Conservation (phyloP, 2,888 invertebrate genomes). For the Bombylius discolor region DNA sequence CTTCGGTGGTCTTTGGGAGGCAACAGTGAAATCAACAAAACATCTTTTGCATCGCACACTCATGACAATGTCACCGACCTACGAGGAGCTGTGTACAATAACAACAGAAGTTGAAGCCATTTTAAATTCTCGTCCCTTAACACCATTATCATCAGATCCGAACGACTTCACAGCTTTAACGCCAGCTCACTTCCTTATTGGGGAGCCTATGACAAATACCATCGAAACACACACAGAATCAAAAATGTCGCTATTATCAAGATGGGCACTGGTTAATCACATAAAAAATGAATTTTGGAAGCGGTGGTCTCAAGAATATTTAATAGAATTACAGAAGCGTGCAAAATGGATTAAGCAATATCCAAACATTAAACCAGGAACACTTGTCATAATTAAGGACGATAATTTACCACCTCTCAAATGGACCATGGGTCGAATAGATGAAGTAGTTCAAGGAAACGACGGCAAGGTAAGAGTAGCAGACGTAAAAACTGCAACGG, state of each 20-base stretch:
- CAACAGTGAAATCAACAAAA: conserved; percentile 5
- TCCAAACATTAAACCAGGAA: neutral
- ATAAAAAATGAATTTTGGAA: neutral
- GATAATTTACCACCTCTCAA: no score
- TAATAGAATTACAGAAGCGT: no score
- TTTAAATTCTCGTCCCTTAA: conserved; percentile 14
- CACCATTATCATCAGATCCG: conserved; percentile 12
- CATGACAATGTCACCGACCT: neutral
- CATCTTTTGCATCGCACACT: neutral
- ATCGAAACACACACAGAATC: neutral
- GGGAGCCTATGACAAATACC: conserved; percentile 7
- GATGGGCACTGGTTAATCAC: neutral
- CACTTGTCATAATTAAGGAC: no score
- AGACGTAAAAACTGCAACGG: neutral
- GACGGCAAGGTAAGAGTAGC: conserved; percentile 7
- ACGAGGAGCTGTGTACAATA: neutral
- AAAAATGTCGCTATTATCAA: neutral
- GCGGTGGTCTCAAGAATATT: no score
- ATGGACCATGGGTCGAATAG: no score
- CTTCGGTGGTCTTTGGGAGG: conserved; percentile 6
- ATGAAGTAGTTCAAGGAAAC: neutral
- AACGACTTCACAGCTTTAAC: conserved; percentile 15
- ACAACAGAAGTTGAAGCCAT: conserved; percentile 15
- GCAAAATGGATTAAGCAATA: neutral
- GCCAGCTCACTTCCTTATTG: conserved; percentile 13